A percentile compares a stretch with the other conserved stretches of the same genome.
Evolutionary conservation across 1,140 invertebrate species (phyloP).

Genomic region (Trichonephila inaurata): DNA sequence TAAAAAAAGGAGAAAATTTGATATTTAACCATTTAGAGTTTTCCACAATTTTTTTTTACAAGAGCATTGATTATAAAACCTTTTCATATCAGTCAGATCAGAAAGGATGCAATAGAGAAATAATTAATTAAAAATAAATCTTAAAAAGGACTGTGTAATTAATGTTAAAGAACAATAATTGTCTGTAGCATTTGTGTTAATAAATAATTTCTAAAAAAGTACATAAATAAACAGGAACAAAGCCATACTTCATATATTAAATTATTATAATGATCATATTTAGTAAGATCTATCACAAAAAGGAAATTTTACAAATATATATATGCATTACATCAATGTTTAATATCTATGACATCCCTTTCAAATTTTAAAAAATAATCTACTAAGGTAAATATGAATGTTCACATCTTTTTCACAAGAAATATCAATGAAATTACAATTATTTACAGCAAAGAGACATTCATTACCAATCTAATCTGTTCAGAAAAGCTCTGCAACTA

Average conservation of each 20-base stretch:
- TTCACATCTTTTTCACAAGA: conserved; percentile 5
- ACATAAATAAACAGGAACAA: background rate
- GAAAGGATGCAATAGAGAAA: background rate
- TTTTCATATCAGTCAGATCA: no score
- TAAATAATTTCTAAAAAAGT: background rate
- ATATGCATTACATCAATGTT: background rate
- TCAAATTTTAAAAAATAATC: conserved; percentile 21
- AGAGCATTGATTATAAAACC: no score
- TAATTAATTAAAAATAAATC: background rate
- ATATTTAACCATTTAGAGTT: no score
- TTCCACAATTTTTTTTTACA: no score
- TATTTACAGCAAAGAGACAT: background rate
- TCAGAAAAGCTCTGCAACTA: conserved; percentile 6
- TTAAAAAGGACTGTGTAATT: background rate
- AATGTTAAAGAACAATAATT: background rate
- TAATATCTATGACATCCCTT: background rate
- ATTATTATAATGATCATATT: background rate
- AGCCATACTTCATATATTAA: background rate
- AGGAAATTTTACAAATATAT: background rate
- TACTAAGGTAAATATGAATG: background rate
- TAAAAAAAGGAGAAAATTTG: no score
- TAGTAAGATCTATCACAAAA: background rate
- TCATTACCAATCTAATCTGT: background rate
- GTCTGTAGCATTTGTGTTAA: background rate
- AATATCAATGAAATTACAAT: background rate